Percentiles rank a stretch among this genome's conserved stretches.
Evolutionary conservation across 2,888 invertebrate species (phyloP).

Genomic region (Cyclophora punctaria): DNA sequence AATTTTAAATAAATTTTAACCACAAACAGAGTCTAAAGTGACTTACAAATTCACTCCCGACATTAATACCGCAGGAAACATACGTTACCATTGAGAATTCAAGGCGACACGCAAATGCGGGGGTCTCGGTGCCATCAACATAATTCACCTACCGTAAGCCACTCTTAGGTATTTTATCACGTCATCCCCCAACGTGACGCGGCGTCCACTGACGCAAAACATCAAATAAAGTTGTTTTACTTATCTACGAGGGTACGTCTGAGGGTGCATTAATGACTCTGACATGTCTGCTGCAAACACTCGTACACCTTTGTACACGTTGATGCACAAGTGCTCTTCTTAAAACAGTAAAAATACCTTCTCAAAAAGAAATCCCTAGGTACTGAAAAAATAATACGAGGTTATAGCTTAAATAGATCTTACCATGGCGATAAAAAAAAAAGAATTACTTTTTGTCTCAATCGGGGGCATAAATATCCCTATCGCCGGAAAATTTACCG

Average conservation of each 20-base stretch:
- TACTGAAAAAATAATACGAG: too few relatives aligned
- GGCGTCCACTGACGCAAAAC: constrained; percentile 51
- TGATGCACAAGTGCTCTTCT: too few relatives aligned
- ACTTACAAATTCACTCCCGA: constrained; percentile 16
- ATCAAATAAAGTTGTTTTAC: constrained; percentile 74
- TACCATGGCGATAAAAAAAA: too few relatives aligned
- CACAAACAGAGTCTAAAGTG: constrained; percentile 5
- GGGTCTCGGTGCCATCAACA: constrained; percentile 18
- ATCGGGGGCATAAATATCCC: too few relatives aligned
- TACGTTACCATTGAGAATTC: constrained; percentile 26
- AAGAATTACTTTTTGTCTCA: too few relatives aligned
- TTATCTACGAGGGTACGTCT: constrained; percentile 51
- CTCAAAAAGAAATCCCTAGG: too few relatives aligned
- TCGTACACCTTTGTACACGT: not conserved
- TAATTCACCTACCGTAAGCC: constrained; percentile 20
- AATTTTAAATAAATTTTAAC: not conserved
- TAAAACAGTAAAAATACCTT: too few relatives aligned
- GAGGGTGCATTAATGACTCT: constrained; percentile 69
- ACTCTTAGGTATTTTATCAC: constrained; percentile 43
- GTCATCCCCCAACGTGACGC: constrained; percentile 40
- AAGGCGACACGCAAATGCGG: constrained; percentile 32
- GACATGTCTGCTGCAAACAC: constrained; percentile 26
- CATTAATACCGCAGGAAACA: constrained; percentile 16
- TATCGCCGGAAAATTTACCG: too few relatives aligned
- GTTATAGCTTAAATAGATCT: too few relatives aligned